phyloP scores from a whole-genome alignment of 2,888 invertebrate genomes.

The Platynereis dumerilii region DNA sequence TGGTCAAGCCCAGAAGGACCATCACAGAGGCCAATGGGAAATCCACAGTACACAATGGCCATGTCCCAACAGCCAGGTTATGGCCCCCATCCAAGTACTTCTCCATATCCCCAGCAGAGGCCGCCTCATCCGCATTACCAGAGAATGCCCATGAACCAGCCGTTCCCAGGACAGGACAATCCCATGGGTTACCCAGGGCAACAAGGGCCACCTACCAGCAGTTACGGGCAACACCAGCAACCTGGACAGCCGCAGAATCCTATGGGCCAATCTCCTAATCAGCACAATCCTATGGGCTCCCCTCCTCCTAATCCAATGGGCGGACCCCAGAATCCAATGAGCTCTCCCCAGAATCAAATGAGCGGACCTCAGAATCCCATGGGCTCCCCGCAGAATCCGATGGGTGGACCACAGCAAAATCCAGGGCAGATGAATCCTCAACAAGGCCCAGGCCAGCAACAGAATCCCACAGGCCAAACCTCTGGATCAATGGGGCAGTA shows the following conservation, averaged over 20 bases:
- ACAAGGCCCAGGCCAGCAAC: neutral
- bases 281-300: too few relatives aligned
- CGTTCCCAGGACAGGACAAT: too few relatives aligned
- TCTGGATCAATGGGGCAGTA: neutral
- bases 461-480: too few relatives aligned
- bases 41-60: neutral
- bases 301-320: neutral
- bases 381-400: neutral
- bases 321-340: neutral
- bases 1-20: neutral
- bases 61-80: neutral
- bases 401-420: neutral
- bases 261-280: too few relatives aligned
- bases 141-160: too few relatives aligned
- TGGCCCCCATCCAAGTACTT: neutral
- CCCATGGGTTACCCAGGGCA: too few relatives aligned
- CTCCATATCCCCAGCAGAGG: too few relatives aligned
- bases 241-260: too few relatives aligned
- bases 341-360: neutral
- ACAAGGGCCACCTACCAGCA: too few relatives aligned
- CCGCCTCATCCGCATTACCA: too few relatives aligned
- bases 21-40: neutral
- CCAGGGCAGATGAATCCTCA: conserved; percentile 7
- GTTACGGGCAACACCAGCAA: too few relatives aligned
- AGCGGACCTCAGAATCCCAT: conserved; percentile 5